Evolutionary conservation across 2,797 vertebrate species (phyloP), one percentile per base, ranked within the genome.

Genomic region (Echeneis naucrates): DNA sequence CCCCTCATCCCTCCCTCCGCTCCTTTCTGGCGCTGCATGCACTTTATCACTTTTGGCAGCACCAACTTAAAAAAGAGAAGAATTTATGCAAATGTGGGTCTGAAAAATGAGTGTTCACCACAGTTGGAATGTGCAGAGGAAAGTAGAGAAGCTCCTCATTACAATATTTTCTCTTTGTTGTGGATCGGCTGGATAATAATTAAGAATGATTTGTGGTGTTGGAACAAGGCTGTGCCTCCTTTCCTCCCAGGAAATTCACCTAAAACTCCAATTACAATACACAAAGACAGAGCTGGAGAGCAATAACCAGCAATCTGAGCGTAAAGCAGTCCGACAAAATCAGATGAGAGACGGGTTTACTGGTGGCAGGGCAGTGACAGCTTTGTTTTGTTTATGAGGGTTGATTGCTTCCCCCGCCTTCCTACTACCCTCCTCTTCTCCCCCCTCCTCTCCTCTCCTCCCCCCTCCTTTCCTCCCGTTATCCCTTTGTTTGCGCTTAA

Each of bases 191-290:
- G 78, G 90, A 92, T 91, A 87, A 94, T 94, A 93, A 93, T 93
- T 93, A 92, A 87, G 86, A 93, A 92, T 94, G 92, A 94, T 94
- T 94, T 93, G 93, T 93, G 88, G 87, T 89, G 89, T 70, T 80
- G 77, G 85, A 83, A 83, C 57, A 75, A 84, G 90, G 85, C 74
- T 62, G 67, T 75, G 65, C 57, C 61, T 71, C 77, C 70, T 81
- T 77, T 75, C 33, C 75, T 79, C 75, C 40, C 30, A 37, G 70
- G 42, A 79, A 81, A 82, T 60, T 50, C 60, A 82, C 56, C 71
- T 79, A 64, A 79, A 83, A 40, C 38, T 50, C 62, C 16, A 45
- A 44, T 64, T 72, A 40, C 53, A 26, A 4, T 54, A 44, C 63
- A 70, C 50, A 60, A 56, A 50, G 58, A 74, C 53, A 68, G 67